phyloP scores from a whole-genome alignment of 2,113 vertebrate genomes.

The Bettongia penicillata region DNA sequence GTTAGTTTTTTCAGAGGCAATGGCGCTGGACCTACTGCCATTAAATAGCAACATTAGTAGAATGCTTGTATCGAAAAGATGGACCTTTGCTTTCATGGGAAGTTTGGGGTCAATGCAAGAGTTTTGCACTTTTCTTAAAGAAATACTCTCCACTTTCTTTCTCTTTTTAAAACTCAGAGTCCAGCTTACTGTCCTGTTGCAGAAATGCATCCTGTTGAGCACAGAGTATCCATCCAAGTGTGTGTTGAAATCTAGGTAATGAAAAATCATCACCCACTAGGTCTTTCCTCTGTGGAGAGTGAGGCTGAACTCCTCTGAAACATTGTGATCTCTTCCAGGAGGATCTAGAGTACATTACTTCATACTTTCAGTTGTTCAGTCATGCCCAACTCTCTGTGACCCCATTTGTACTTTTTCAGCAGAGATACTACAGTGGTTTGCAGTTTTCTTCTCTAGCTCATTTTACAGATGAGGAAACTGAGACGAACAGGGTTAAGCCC shows the following conservation, averaged over 20 bases:
- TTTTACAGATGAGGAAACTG: too few species aligned
- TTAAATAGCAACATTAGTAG: neutral
- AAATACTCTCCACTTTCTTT: neutral
- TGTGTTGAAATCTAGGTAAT: neutral
- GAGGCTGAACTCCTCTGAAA: neutral
- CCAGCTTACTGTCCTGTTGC: neutral
- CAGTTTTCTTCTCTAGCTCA: too few species aligned
- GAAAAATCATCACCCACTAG: neutral
- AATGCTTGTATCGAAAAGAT: neutral
- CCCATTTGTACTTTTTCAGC: too few species aligned
- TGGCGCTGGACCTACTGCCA: neutral
- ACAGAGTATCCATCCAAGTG: neutral
- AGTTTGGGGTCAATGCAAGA: neutral
- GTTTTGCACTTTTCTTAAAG: neutral
- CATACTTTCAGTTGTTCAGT: too few species aligned
- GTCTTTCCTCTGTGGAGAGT: neutral
- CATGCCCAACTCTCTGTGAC: too few species aligned
- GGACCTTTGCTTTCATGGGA: neutral
- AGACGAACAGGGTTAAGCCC: too few species aligned
- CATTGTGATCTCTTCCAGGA: neutral
- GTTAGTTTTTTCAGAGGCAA: neutral
- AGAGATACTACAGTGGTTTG: too few species aligned
- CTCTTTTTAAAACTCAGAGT: neutral
- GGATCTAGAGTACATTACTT: neutral
- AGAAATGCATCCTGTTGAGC: neutral